Conservation (phyloP, 2,888 invertebrate species). For the Schizotus pectinicornis region DNA sequence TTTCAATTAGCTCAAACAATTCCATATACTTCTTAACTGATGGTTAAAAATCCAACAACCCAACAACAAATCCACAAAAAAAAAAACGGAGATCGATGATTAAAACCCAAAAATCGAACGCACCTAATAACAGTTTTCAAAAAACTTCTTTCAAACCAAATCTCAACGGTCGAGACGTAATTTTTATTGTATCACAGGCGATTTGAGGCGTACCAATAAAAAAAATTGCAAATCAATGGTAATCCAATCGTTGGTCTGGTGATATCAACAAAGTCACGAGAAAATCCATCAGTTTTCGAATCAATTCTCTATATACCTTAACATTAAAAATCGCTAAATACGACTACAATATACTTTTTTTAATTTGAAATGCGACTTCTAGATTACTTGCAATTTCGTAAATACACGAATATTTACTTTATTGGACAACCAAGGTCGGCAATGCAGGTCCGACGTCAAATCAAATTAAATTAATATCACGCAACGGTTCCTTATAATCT, state of each 20-base stretch:
- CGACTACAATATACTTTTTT: constrained; percentile 17
- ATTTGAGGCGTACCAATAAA: constrained; percentile 52
- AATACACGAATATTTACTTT: constrained; percentile 8
- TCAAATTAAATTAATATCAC: constrained; percentile 10
- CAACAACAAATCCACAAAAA: constrained; percentile 1
- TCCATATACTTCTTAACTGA: constrained; percentile 13
- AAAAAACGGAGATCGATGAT: too few relatives aligned
- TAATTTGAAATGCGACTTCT: neutral
- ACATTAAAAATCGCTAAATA: constrained; percentile 14
- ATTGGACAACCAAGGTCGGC: neutral
- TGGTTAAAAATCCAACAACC: constrained; percentile 1
- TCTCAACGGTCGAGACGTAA: constrained; percentile 13
- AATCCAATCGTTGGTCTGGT: constrained; percentile 26
- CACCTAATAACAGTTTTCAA: constrained; percentile 2
- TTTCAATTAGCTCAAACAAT: constrained; percentile 9
- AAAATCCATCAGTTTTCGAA: constrained; percentile 25
- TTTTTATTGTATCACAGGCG: constrained; percentile 51
- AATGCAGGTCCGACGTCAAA: too few relatives aligned
- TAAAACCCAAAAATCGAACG: constrained; percentile 2
- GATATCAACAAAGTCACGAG: constrained; percentile 19
- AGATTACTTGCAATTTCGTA: neutral
- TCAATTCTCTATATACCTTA: constrained; percentile 12
- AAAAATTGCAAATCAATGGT: constrained; percentile 28
- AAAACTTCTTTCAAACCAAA: constrained; percentile 2
- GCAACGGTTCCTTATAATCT: neutral